Evolutionary conservation across 2,113 vertebrate genomes (phyloP), one percentile per base, ranked within the genome.

Genomic region (Himantopus leucocephalus): DNA sequence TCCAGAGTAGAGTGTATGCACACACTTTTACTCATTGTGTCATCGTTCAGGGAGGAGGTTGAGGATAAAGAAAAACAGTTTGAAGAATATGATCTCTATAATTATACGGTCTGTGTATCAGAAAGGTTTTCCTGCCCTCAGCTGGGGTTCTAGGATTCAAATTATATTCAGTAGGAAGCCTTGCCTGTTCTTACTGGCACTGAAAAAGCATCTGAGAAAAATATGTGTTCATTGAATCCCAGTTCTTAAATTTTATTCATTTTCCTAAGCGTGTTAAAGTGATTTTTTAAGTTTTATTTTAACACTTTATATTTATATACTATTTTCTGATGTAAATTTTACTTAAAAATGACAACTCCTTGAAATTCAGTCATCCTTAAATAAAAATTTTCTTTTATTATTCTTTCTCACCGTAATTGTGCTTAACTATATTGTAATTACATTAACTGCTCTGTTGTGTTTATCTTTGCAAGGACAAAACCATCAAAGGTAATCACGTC

Each of bases 131-230:
- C 30, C 21, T 35, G 4, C 17, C 19, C 41, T 66, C 75, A 86
- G 47, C 20, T 90, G 52, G 18, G 35, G 41, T 85, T 83, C 59
- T 32, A 93, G 59, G 26, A 88, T 92, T 88, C 29, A 92, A 92
- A 84, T 73, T 71, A n/a, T 68, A 63, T 92, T 80, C 79, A n/a
- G 43, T 86, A 86, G 81, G 79, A 97, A 96, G 76, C 32, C 59
- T 73, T 78, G 52, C 48, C 37, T 80, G 68, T 71, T 95, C 93
- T 88, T 76, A 94, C 91, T 94, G 90, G n/a, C 59, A 72, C 32
- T 88, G 63, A 92, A 92, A 94, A 94, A 70, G 7, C 19, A 53
- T 62, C 73, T 80, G 60, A 93, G 29, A 90, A 97, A 71, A 91
- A 82, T 67, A 82, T 2, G 2, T 74, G 19, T 58, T 83, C 80